These are phyloP conservation scores for Nothocercus julius DNA, from an alignment of 2,113 vertebrate genomes.

Conservation along the genomic window DNA sequence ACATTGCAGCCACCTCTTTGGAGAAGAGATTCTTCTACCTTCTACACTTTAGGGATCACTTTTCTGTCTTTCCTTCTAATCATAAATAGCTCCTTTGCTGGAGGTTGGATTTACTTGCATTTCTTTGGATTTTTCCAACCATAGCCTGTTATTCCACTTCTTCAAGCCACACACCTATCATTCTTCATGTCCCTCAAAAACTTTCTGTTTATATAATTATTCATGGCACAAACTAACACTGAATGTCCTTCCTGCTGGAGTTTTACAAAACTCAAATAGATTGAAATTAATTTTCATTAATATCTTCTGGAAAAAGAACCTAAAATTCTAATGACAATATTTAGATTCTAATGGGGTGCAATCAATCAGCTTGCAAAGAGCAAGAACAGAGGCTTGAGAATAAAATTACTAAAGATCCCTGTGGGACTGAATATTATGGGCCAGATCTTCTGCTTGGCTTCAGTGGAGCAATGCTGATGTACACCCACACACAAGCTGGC, in stretches of 20 bases:
- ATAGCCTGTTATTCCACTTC: background rate
- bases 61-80: conserved; percentile 6
- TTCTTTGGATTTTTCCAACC: background rate
- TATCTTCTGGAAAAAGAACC: background rate
- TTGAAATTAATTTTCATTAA: conserved; percentile 48
- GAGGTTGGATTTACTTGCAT: background rate
- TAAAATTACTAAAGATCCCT: background rate
- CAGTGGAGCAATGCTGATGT: conserved; percentile 17
- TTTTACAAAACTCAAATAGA: background rate
- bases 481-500: conserved; percentile 4
- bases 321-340: background rate
- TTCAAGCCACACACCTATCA: background rate
- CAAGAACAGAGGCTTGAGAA: background rate
- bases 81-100: background rate
- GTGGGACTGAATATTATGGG: background rate
- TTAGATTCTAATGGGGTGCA: background rate
- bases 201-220: background rate
- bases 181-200: background rate
- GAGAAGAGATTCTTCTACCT: background rate
- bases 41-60: background rate
- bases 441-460: background rate
- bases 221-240: background rate
- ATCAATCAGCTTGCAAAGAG: background rate
- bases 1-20: background rate
- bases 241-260: background rate